phyloP scores from a whole-genome alignment of 2,888 invertebrate genomes.

The Phaonia tiefii region DNA sequence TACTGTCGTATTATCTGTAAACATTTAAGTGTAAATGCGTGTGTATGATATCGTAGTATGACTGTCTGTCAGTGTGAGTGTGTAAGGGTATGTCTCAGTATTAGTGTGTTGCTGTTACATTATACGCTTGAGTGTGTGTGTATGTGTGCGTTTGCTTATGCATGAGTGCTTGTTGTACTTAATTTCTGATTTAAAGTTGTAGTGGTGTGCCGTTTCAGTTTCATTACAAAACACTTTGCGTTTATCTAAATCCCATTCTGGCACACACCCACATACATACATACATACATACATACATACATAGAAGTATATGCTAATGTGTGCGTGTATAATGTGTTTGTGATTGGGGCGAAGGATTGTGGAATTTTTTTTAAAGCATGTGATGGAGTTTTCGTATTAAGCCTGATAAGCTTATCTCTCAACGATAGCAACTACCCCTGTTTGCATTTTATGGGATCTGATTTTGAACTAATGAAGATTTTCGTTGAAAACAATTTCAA shows the following conservation, averaged over 20 bases:
- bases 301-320: not conserved
- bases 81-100: not conserved
- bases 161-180: not conserved
- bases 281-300: too few species aligned
- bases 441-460: too few species aligned
- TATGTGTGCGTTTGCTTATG: not conserved
- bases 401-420: slow-evolving; percentile 20
- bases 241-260: not conserved
- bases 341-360: too few species aligned
- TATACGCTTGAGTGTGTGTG: not conserved
- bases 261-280: too few species aligned
- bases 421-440: too few species aligned
- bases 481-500: too few species aligned
- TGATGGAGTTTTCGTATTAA: not conserved
- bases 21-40: not conserved
- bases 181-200: slow-evolving; percentile 9
- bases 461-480: too few species aligned
- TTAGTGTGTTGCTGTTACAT: too few species aligned
- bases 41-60: not conserved
- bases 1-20: slow-evolving; percentile 12
- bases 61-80: not conserved
- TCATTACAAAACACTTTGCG: not conserved
- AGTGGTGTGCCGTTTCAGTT: not conserved
- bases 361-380: too few species aligned
- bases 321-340: too few species aligned